A percentile compares a stretch with the other conserved stretches of the same genome.
Conservation (phyloP, 2,113 vertebrate genomes). For the Scomber japonicus region DNA sequence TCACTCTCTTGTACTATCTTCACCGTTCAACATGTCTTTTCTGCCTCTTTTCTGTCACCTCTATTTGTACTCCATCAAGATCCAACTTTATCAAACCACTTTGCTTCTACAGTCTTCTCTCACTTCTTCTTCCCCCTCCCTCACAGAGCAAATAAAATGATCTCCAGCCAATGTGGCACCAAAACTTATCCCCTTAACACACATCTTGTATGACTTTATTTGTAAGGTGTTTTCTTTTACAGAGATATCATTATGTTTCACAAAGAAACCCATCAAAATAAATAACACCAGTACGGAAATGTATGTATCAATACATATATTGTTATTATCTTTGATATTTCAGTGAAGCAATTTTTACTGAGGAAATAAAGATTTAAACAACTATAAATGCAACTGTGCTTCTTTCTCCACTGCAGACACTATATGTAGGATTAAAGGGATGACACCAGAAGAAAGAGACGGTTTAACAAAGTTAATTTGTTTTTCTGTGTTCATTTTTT, state of each 20-base stretch:
- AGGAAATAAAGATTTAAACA: slow-evolving; percentile 36
- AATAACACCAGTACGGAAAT: neutral
- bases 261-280: neutral
- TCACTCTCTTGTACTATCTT: slow-evolving; percentile 36
- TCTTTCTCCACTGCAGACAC: neutral
- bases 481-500: slow-evolving; percentile 50
- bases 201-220: slow-evolving; percentile 28
- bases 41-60: neutral
- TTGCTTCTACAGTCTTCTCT: neutral
- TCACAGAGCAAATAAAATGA: slow-evolving; percentile 44
- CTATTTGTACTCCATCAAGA: slow-evolving; percentile 3
- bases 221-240: neutral
- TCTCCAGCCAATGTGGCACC: slow-evolving; percentile 54
- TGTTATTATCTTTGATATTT: slow-evolving; percentile 14
- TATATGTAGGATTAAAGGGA: neutral
- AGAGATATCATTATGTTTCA: neutral
- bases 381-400: neutral
- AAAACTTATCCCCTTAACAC: slow-evolving; percentile 35
- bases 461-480: slow-evolving; percentile 47
- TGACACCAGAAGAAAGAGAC: slow-evolving; percentile 31
- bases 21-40: slow-evolving; percentile 5
- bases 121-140: neutral
- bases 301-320: neutral
- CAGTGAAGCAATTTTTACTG: slow-evolving; percentile 5
- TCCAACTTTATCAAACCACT: slow-evolving; percentile 41